phyloP scores from a whole-genome alignment of 92 coral and sea anemone genomes.

The Meandrina meandrites region DNA sequence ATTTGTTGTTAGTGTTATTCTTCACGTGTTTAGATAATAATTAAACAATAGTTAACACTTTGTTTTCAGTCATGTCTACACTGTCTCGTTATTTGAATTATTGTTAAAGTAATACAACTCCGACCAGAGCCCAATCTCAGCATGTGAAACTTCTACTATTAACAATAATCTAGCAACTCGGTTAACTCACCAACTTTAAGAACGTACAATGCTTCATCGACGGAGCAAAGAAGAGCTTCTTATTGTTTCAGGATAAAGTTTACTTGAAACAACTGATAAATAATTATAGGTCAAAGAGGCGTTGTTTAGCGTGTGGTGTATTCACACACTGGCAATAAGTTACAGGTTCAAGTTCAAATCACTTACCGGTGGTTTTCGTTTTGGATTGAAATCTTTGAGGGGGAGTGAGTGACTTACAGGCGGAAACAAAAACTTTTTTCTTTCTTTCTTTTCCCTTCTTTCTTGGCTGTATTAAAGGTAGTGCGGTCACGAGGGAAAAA shows the following conservation, averaged over 20 bases:
- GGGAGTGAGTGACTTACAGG: background rate
- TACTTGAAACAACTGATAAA: conserved; percentile 8
- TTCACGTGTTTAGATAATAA: background rate
- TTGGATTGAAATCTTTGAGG: background rate
- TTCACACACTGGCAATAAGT: conserved; percentile 17
- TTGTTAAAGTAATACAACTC: background rate
- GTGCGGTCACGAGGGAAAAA: background rate
- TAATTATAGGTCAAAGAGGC: conserved; percentile 3
- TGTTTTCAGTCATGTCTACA: background rate
- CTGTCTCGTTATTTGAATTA: background rate
- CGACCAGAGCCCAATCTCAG: background rate
- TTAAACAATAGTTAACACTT: background rate
- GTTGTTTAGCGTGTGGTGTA: conserved; percentile 21
- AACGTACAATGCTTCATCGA: background rate
- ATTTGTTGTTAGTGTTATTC: background rate
- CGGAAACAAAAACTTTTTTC: background rate
- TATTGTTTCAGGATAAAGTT: background rate
- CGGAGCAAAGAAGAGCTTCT: background rate
- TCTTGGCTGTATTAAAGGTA: background rate
- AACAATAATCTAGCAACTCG: too few relatives aligned
- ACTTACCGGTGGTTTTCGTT: background rate
- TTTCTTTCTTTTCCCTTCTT: too few relatives aligned
- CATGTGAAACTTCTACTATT: background rate
- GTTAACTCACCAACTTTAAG: background rate
- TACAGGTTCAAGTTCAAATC: conserved; percentile 9